Base-by-base conservation (phyloP, 2,888 invertebrate genomes). In the Petrophora chlorosata region DNA sequence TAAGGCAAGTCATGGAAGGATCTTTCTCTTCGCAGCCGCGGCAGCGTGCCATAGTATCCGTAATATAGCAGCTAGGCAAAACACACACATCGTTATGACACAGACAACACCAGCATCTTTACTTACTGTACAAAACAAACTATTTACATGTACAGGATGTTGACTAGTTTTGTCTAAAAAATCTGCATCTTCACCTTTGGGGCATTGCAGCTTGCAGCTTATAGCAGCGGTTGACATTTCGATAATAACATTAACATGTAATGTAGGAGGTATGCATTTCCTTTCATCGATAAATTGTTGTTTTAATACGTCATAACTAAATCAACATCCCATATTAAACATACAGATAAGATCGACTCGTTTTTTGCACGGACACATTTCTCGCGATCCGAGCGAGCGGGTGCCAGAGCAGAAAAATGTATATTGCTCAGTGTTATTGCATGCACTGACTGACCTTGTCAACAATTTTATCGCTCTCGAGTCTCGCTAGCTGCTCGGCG, bases 391-490 rank as follows among this genome's bases (percentile, higher is more conserved):
- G 30, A 41, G 36, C 44, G 44, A 41, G 28, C 22, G 40, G 29
- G 38, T 30, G 44, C 39, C 22, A 30, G 33, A 35, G 36, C 29
- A 41, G 26, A 48, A 41, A 38, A 36, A 50, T 40, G 35, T 34
- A 28, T 16, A 48, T 33, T 25, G 38, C 38, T 45, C 14, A 19
- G 16, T 13, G 9, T 32, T 40, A 49, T 44, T 36, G 39, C 41
- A 32, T 41, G 30, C 33, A 32, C 39, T 40, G 26, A 67, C 82
- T 85, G 85, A 95, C 95, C 93, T 95, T 95, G 84, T 96, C 96
- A 9, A 95, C 95, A 48, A 96, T 91, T 79, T 95, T 94, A 79
- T 96, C 96, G 69, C 94, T 94, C 84, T 97, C 96, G 36, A 95
- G 90, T 65, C 95, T 91, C 15, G 95, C 92, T 48, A 97, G 89